These are phyloP conservation scores for Actinia tenebrosa DNA, from an alignment of 64 coral and sea anemone genomes.

Conservation along the genomic window DNA sequence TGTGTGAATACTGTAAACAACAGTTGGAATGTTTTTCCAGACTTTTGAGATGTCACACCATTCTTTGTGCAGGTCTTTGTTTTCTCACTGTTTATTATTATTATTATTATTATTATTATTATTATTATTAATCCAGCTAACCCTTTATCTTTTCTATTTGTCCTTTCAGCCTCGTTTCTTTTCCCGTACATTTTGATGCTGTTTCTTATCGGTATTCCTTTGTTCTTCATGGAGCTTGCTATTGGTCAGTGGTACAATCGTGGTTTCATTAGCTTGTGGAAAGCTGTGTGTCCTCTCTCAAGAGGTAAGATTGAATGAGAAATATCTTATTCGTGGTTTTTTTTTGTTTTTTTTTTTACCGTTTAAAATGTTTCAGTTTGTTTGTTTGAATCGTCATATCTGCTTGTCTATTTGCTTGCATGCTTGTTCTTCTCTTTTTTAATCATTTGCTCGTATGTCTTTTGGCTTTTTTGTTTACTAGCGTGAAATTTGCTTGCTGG, in stretches of 20 bases:
- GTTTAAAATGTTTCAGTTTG: no score
- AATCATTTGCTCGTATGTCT: not conserved
- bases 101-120: no score
- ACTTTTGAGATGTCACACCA: no score
- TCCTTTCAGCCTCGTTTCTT: conserved; percentile 13
- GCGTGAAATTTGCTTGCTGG: not conserved
- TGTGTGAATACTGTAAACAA: no score
- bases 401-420: not conserved
- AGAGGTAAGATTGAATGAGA: not conserved
- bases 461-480: not conserved
- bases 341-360: no score
- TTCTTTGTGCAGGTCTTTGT: no score
- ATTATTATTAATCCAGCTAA: not conserved
- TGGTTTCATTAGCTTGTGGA: conserved; percentile 12
- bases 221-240: conserved; percentile 33
- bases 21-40: no score
- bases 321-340: not conserved
- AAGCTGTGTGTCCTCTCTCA: conserved; percentile 20
- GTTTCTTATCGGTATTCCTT: not conserved
- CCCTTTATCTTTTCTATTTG: not conserved
- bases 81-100: no score
- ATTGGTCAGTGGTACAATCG: conserved; percentile 24
- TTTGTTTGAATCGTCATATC: no score
- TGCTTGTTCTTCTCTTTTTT: not conserved
- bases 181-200: conserved; percentile 20